Evolutionary conservation across 92 coral and sea anemone species (phyloP), one percentile per base, ranked within the genome.

Genomic region (Epizoanthus stellaris): DNA sequence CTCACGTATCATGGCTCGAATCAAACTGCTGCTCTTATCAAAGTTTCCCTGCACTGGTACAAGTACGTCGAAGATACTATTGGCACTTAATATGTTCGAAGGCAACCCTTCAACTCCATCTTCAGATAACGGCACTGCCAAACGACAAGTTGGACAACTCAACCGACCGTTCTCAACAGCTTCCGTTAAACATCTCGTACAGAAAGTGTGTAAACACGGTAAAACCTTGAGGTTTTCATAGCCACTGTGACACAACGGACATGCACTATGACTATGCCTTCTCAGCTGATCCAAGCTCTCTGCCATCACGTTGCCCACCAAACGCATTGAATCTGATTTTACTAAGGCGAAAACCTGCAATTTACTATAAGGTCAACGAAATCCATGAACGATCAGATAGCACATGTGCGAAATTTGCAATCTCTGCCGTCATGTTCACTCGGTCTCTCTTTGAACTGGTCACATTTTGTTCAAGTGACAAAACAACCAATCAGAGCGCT

Each of bases 201-300:
- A 96, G 85, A 92, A 96, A 67, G 99, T 94, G 95, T 96, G 99
- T 96, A 96, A 96, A 96, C 99, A 96, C 72, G 99, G 99, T 75
- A 96, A 86, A 91, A 96, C 95, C 92, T 88, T 96, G 34, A 98
- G 97, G 87, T 94, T 93, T 70, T 96, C 98, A 87, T 91, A 93
- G 91, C 88, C 96, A 89, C 84, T 92, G 45, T 86, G 93, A 89
- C 99, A 96, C 86, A 87, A 82, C 75, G 98, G 94, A 80, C 99
- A 96, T 52, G 82, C 77, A 77, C 90, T 85, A 85, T 91, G 93
- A 77, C 90, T 85, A 85, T 91, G 93, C 82, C 90, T 88, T 87
- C 90, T 72, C 75, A 88, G 71, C 84, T 87, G 91, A 87, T 93
- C 92, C 87, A 90, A 87, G 89, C 96, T 95, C 92, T 91, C 95